Evolutionary conservation across 2,888 invertebrate species (phyloP), one percentile per base, ranked within the genome.

Genomic region (Heliconius charithonia): DNA sequence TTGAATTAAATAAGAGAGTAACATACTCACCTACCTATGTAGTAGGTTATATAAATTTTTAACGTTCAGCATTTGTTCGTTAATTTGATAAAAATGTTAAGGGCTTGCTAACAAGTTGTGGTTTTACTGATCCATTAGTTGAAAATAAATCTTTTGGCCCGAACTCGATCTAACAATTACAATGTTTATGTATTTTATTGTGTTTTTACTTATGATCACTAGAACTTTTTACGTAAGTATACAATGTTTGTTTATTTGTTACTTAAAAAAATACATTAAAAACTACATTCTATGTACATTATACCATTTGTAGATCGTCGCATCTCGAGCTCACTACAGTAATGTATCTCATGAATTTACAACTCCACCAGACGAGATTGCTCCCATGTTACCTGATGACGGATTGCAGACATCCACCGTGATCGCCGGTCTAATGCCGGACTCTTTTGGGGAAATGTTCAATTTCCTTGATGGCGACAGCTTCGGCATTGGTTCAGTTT

Each of bases 381-480:
- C 82, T 4, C 94, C 94, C 0, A 87, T 91, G 90, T 59, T 90
- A 81, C 90, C 92, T 0, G 94, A 93, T 62, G 93, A 93, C 16
- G 87, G 86, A 3, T 83, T 89, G 66, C 92, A 91, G 83, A 84
- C 87, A 59, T 85, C 91, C 63, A 92, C 93, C 3, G 84, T 92
- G n/a, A 90, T 94, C 65, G 91, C 94, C 0, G 94, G 94, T 9
- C 91, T 95, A 41, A 93, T 93, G 93, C 92, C 94, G 0, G 94
- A 95, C 84, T 90, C 91, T 7, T 92, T 93, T 79, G 93, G 91
- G 3, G 94, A 95, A 81, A 94, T 93, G 93, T 95, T 93, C 82
- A 95, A 95, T 80, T 92, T 95, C 81, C 87, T 95, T 2, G 94
- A 95, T 72, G 94, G 94, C 25, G 94, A 95, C 82, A 94, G 94